A percentile compares a stretch with the other conserved stretches of the same genome.
These are phyloP conservation scores for Pipistrellus nathusii DNA, from an alignment of 2,797 vertebrate genomes.

Conservation along the genomic window DNA sequence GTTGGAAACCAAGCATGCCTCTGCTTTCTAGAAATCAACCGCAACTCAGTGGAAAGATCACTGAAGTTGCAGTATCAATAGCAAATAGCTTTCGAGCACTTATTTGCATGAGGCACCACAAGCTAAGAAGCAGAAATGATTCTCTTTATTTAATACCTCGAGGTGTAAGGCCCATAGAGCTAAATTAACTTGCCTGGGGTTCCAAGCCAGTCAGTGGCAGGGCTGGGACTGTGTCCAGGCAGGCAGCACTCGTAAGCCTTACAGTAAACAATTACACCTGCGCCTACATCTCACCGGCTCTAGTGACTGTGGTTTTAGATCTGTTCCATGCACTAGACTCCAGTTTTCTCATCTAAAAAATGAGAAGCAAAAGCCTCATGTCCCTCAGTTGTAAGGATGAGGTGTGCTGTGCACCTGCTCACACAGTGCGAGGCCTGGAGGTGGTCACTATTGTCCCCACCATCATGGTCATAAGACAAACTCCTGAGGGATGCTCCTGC, in stretches of 20 bases:
- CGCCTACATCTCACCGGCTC: not conserved
- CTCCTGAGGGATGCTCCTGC: not conserved
- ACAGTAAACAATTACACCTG: not conserved
- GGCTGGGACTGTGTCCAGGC: not conserved
- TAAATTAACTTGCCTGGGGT: not conserved
- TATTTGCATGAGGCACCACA: not conserved
- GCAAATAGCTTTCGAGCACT: not conserved
- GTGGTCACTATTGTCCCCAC: not conserved
- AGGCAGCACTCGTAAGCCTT: not conserved
- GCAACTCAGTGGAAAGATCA: not conserved
- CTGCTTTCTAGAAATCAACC: not conserved
- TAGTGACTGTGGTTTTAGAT: not conserved
- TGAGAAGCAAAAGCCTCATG: not conserved
- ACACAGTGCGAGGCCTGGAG: fast-evolving
- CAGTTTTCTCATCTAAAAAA: not conserved
- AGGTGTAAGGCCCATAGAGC: not conserved
- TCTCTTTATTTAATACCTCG: not conserved
- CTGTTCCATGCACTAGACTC: not conserved
- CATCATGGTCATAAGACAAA: not conserved
- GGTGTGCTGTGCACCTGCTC: not conserved
- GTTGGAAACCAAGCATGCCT: not conserved
- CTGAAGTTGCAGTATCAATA: not conserved
- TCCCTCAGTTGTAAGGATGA: too few species aligned
- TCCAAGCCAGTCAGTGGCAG: not conserved
- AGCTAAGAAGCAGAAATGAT: not conserved